Evolutionary conservation across 2,113 vertebrate genomes (phyloP).

Genomic region (Pelusios castaneus): DNA sequence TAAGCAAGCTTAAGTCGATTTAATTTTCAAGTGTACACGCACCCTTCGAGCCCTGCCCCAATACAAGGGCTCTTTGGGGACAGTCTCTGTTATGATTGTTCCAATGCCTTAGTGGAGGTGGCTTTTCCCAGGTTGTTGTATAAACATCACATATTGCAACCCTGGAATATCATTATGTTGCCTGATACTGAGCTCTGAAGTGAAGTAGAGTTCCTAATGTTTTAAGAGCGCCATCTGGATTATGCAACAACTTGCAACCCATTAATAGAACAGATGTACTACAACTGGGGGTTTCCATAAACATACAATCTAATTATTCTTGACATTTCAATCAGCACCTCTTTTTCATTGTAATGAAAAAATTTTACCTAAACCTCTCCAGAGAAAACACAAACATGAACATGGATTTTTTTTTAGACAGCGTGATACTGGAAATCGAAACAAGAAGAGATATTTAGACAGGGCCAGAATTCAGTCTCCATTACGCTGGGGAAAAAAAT

Average conservation of each 20-base stretch:
- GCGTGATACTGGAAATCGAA: not conserved
- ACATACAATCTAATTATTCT: not conserved
- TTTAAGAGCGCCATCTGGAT: slow-evolving; percentile 14
- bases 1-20: too few species aligned
- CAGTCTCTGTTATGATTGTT: not conserved
- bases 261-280: slow-evolving; percentile 27
- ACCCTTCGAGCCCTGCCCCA: not conserved
- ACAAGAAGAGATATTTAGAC: not conserved
- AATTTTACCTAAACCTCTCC: not conserved
- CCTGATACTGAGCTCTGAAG: not conserved
- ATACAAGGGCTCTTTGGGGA: not conserved
- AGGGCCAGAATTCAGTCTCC: not conserved
- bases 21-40: too few species aligned
- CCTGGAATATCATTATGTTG: accelerated
- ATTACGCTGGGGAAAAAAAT: not conserved
- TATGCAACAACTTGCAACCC: not conserved
- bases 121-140: not conserved
- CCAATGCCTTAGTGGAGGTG: not conserved
- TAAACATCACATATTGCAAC: accelerated
- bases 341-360: slow-evolving; percentile 17
- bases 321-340: not conserved
- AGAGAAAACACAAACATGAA: not conserved
- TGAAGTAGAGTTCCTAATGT: not conserved
- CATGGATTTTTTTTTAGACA: not conserved
- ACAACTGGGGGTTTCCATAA: not conserved